These are phyloP conservation scores for Tympanoctomys barrerae DNA, from an alignment of 2,797 vertebrate genomes.

Conservation along the genomic window DNA sequence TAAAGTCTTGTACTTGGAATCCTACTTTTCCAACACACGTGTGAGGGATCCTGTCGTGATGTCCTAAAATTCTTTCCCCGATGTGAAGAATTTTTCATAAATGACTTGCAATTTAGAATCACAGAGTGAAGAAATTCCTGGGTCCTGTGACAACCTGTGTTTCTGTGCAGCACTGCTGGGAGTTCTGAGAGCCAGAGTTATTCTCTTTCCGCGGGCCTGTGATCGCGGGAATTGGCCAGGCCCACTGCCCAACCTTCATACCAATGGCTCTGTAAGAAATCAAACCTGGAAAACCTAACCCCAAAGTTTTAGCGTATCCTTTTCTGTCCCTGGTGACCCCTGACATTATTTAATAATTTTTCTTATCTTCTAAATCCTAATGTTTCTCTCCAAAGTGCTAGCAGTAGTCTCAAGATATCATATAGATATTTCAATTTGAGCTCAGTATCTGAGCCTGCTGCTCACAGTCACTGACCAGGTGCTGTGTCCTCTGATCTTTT, in stretches of 20 bases:
- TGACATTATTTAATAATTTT: neutral
- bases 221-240: neutral
- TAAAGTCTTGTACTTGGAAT: slow-evolving; percentile 18
- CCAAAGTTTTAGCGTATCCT: neutral
- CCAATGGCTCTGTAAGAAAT: slow-evolving; percentile 32
- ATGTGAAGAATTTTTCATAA: slow-evolving; percentile 27
- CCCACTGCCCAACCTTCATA: neutral
- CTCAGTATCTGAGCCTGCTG: neutral
- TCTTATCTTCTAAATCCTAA: neutral
- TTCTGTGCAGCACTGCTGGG: neutral
- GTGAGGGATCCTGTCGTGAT: neutral
- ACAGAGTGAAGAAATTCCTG: slow-evolving; percentile 42
- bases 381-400: neutral
- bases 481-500: slow-evolving; percentile 7
- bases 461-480: neutral
- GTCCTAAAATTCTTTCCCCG: neutral
- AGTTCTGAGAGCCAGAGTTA: neutral
- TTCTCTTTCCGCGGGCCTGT: neutral
- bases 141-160: neutral
- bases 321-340: neutral
- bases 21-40: neutral
- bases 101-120: neutral
- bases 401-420: neutral
- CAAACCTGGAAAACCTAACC: slow-evolving; percentile 11
- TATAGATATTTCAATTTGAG: slow-evolving; percentile 1